Evolutionary conservation across 2,113 vertebrate species (phyloP).

Genomic region (Setophaga kirtlandii): DNA sequence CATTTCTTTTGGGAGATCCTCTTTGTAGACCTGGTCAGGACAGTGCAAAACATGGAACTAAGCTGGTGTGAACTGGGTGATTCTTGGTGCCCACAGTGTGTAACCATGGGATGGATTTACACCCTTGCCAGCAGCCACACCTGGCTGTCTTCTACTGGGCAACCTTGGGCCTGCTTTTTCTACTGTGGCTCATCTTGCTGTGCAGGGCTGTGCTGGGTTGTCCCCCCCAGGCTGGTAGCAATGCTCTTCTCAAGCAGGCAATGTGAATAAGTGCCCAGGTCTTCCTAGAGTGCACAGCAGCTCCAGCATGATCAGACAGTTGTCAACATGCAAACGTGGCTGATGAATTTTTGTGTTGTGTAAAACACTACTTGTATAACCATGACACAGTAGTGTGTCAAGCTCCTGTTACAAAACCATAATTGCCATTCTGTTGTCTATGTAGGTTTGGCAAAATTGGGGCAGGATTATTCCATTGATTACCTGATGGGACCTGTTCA

Average conservation of each 20-base stretch:
- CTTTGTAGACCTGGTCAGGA: not conserved
- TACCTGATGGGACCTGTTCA: constrained; percentile 9
- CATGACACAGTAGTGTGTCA: not conserved
- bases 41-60: not conserved
- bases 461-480: constrained; percentile 25
- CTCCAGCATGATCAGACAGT: not conserved
- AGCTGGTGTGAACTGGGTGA: not conserved
- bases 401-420: constrained; percentile 24
- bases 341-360: not conserved
- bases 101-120: not conserved
- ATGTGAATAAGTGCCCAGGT: not conserved
- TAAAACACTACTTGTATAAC: constrained; percentile 16
- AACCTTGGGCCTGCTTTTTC: not conserved
- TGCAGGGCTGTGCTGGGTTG: not conserved
- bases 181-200: not conserved
- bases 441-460: constrained; percentile 1
- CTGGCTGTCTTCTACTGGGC: not conserved
- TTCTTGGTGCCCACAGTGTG: not conserved
- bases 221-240: not conserved
- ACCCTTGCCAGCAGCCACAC: rapidly evolving
- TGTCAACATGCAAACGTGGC: not conserved
- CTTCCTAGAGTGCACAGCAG: not conserved
- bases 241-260: not conserved
- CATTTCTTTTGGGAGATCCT: not conserved
- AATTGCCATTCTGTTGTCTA: not conserved